These are phyloP conservation scores for Ailuropoda melanoleuca DNA, from an alignment of 2,113 vertebrate genomes.

Conservation along the genomic window DNA sequence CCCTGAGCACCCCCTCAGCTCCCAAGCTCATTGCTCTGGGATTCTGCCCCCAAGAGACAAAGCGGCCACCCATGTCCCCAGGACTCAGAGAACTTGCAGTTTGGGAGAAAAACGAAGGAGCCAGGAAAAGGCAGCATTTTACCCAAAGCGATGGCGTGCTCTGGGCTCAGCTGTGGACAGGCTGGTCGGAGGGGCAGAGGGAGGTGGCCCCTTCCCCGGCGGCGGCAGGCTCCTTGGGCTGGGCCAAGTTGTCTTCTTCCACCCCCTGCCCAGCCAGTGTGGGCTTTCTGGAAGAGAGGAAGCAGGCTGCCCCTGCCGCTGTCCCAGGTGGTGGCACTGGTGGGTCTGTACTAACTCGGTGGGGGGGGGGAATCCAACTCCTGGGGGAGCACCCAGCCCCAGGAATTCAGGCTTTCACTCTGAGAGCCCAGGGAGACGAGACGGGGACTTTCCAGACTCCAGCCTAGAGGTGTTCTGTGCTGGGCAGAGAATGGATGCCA, in stretches of 20 bases:
- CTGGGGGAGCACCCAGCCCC: fast-evolving
- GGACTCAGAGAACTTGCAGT: background rate
- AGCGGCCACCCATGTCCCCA: background rate
- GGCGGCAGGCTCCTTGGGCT: fast-evolving
- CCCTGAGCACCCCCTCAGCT: background rate
- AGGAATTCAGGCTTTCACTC: background rate
- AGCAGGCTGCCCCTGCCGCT: background rate
- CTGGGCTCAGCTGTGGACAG: background rate
- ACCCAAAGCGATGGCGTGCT: no score
- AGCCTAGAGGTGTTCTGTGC: background rate
- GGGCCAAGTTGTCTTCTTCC: background rate
- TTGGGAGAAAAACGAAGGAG: background rate
- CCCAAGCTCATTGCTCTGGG: background rate
- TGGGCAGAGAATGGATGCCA: background rate
- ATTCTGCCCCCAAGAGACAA: background rate
- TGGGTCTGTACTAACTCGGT: background rate
- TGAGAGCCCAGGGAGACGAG: background rate
- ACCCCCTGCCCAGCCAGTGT: fast-evolving
- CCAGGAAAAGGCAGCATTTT: background rate
- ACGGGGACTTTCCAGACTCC: background rate
- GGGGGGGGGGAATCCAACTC: fast-evolving
- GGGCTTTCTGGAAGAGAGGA: background rate
- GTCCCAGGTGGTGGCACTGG: background rate
- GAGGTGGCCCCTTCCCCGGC: fast-evolving
- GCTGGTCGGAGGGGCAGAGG: background rate